These are phyloP conservation scores for Pundamilia nyererei DNA, from an alignment of 2,113 vertebrate genomes.

Conservation along the genomic window DNA sequence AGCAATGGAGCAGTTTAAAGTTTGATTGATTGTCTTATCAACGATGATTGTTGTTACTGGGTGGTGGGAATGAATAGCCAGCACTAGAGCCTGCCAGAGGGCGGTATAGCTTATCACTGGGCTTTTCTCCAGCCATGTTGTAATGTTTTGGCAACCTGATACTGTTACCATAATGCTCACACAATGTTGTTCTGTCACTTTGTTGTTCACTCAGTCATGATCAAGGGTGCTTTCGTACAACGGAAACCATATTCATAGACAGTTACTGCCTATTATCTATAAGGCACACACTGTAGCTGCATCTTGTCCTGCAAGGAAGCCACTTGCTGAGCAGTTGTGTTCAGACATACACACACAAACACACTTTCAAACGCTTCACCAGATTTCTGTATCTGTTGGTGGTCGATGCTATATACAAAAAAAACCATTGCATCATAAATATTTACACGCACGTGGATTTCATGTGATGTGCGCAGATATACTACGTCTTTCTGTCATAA, in stretches of 20 bases:
- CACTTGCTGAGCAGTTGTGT: background rate
- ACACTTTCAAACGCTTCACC: background rate
- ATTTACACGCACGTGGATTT: constrained; percentile 30
- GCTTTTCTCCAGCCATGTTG: constrained; percentile 40
- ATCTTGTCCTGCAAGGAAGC: background rate
- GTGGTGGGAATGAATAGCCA: constrained; percentile 36
- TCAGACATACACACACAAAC: background rate
- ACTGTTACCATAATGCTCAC: constrained; percentile 49
- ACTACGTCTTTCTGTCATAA: background rate
- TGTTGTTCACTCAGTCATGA: constrained; percentile 30
- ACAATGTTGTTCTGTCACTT: constrained; percentile 49
- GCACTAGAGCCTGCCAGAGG: constrained; percentile 11
- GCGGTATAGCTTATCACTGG: constrained; percentile 39
- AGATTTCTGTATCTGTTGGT: constrained; percentile 29
- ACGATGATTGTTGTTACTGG: constrained; percentile 51
- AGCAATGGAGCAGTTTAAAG: constrained; percentile 12
- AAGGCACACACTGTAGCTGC: background rate
- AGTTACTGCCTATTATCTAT: background rate
- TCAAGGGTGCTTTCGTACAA: background rate
- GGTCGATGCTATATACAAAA: constrained; percentile 13
- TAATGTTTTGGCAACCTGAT: constrained; percentile 52
- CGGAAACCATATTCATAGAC: background rate
- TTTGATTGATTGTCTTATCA: constrained; percentile 45
- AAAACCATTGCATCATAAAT: constrained; percentile 31
- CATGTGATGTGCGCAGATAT: background rate